Evolutionary conservation across 2,888 invertebrate genomes (phyloP), one percentile per base, ranked within the genome.

Genomic region (Selenia dentaria): DNA sequence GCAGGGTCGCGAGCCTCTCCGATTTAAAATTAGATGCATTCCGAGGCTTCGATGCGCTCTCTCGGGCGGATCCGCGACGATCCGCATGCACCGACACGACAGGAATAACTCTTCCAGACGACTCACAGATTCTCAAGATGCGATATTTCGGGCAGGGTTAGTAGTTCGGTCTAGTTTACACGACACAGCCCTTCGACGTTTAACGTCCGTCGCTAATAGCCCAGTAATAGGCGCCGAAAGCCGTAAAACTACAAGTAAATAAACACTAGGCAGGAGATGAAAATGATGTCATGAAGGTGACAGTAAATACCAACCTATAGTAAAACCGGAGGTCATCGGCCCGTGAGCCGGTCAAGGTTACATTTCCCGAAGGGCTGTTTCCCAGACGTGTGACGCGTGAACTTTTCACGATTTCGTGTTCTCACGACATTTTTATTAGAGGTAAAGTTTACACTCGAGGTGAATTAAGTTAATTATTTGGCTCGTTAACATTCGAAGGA

Each of bases 11-110:
- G 83, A 87, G 87, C 80, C 83, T 86, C 87, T 83, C 83, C 83
- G 86, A 79, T 87, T 79, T 86, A 89, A 89, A 89, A 89, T 89
- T 88, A 90, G 87, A 88, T 87, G 87, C 89, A 88, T 90, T 84
- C 89, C 88, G 74, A 84, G 80, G 83, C 83, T 84, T 84, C 67
- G 76, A 67, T 63, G 78, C 69, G 65, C 68, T 78, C 75, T 38
- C 39, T 22, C 25, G 20, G 33, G 40, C 73, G 75, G 75, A 76
- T 80, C 77, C 66, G 76, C 77, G 72, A 74, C 72, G 69, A 74
- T 78, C 64, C 64, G 71, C 67, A 67, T 70, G 68, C 70, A 70
- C 67, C 61, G 53, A 20, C 54, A 43, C 51, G 82, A 78, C 85
- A 63, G 69, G 81, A 87, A 88, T 87, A 87, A 74, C 81, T 77